phyloP scores from a whole-genome alignment of 2,113 vertebrate species.

The Mixornis gularis region DNA sequence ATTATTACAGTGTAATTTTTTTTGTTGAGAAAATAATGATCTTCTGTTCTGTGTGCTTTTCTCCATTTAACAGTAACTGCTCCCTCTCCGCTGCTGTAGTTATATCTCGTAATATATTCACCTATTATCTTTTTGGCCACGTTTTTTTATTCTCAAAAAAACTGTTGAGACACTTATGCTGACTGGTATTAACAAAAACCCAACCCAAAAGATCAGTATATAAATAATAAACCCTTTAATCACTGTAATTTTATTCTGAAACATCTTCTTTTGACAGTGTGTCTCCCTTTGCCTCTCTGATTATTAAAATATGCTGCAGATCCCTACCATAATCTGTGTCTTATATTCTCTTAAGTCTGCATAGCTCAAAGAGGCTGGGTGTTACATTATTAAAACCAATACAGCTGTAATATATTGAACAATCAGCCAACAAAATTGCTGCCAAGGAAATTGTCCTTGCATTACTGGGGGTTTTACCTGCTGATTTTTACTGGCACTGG shows the following conservation, averaged over 20 bases:
- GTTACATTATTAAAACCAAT: neutral
- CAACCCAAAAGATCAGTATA: neutral
- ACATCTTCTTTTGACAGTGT: neutral
- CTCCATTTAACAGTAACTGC: neutral
- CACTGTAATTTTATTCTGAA: neutral
- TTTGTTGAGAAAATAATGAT: neutral
- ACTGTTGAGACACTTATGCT: neutral
- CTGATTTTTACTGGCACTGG: neutral
- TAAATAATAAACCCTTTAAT: neutral
- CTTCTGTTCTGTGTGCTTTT: neutral
- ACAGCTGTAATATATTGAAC: neutral
- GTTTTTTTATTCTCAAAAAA: neutral
- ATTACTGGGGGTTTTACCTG: neutral
- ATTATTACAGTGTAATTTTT: neutral
- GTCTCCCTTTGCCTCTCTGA: neutral
- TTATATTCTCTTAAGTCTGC: neutral
- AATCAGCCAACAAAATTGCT: neutral
- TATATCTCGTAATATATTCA: neutral
- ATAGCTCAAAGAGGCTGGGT: neutral
- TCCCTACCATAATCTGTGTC: neutral
- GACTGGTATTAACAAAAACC: neutral
- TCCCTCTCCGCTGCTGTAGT: neutral
- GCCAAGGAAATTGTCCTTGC: neutral
- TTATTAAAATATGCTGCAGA: neutral
- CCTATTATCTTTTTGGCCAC: neutral